Base-by-base conservation (phyloP, 2,113 vertebrate species). In the Helogale parvula region DNA sequence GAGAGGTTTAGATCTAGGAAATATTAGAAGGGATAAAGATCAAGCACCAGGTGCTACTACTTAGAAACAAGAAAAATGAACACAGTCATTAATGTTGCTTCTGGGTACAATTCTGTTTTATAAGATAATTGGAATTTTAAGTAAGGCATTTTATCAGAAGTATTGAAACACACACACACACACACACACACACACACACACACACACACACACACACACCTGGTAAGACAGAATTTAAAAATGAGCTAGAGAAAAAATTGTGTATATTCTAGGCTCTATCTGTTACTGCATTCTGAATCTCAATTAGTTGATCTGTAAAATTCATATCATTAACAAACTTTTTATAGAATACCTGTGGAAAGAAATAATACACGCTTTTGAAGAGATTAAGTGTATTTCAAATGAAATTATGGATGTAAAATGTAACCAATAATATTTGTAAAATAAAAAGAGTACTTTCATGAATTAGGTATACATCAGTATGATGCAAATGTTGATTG, bases 61-160 rank as follows among this genome's bases (percentile, higher is more conserved):
- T 97, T 97, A 93, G 33, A 79, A 92, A 63, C 3, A 94, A 93
- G 54, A 95, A 95, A 96, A 97, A 88, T 94, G 38, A 93, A 66
- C 79, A 82, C 14, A 72, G 17, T 82, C 79, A 71, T 93, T 95
- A 97, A 89, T 21, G 21, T 86, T 88, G 33, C 69, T 96, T 95
- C 12, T 94, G 93, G 76, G 80, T 80, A 84, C n/a, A 93, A 79
- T 94, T 96, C 82, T 91, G 77, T 89, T 86, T 88, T 83, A 82
- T 60, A 83, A 87, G 69, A 74, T 90, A 97, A 97, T 74, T 94
- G 38, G 11, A 95, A 90, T 94, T 60, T 93, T 97, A 92, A 80
- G 41, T 81, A 84, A 57, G 16, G 0, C 5, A 35, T 96, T 97
- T 84, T 94, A 85, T 95, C 16, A 86, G 52, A 92, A 85, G 3